Base-by-base conservation (phyloP, 1,140 invertebrate genomes). In the Asobara japonica region DNA sequence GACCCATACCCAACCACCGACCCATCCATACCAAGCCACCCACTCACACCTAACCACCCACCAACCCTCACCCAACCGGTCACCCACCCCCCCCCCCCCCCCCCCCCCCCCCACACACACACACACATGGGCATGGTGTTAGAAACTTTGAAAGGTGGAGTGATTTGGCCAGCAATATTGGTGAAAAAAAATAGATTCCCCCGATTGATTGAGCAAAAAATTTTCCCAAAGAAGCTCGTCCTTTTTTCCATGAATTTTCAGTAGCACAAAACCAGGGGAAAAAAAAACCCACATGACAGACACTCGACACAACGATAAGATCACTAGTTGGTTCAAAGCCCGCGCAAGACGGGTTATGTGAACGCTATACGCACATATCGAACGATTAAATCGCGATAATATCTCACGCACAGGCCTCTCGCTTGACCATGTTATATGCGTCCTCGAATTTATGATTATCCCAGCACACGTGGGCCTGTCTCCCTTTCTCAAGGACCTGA, bases 231-330 rank as follows among this genome's bases (percentile, higher is more conserved):
- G 41, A 16, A n/a, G 41, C 7, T 45, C 18, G 25, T 56, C 13
- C 51, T 7, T 18, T 56, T 27, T 25, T 56, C 6, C 22, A 56
- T 56, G 22, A 5, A 56, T 25, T 56, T 56, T 56, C 18, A 56
- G 10, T 56, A 18, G 8, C 2, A 18, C 51, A 56, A 56, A 56
- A 27, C 5, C 5, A 36, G 5, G 51, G 25, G 51, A 56, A 56
- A 11, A 56, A 13, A 18, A 22, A 56, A 56, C 25, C 18, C 51
- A 56, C 71, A 80, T 80, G 79, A 79, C 79, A 79, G 72, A 73
- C 72, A 73, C 72, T 73, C 72, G 48, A 69, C 73, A 65, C 68
- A 66, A 45, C 62, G 79, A 80, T 80, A 80, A 80, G 74, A 80
- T 80, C 77, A 30, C 25, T 62, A 64, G 69, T 61, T 60, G 62